phyloP scores from a whole-genome alignment of 2,113 vertebrate genomes.

The Neogobius melanostomus region DNA sequence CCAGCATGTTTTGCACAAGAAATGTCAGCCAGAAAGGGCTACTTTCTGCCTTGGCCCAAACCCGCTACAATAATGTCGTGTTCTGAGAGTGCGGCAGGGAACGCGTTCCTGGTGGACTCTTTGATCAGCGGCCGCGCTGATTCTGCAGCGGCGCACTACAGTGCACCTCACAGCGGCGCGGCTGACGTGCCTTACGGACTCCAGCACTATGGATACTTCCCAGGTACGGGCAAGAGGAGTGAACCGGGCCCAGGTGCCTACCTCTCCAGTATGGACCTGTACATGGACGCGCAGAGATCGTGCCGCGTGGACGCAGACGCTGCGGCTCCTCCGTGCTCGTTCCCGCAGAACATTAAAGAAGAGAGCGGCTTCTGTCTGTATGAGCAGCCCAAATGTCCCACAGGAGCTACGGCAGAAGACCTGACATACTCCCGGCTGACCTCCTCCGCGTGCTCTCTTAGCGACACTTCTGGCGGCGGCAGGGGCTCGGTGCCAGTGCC shows the following conservation, averaged over 20 bases:
- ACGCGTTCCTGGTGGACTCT: conserved; percentile 98
- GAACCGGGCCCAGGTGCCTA: conserved; percentile 86
- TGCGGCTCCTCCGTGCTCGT: conserved; percentile 86
- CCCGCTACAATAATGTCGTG: conserved; percentile 99
- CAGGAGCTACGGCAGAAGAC: conserved; percentile 84
- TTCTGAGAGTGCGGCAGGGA: conserved; percentile 95
- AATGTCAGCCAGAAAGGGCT: conserved; percentile 99
- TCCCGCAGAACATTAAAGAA: conserved; percentile 96
- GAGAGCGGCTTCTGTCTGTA: conserved; percentile 96
- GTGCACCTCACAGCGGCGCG: conserved; percentile 83
- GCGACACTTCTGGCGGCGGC: conserved; percentile 56
- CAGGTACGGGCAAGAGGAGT: conserved; percentile 87
- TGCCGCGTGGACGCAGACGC: conserved; percentile 91
- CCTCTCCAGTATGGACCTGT: conserved; percentile 92
- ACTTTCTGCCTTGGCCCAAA: conserved; percentile 98
- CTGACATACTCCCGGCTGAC: conserved; percentile 84
- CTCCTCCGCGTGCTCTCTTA: conserved; percentile 81
- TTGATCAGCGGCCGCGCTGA: conserved; percentile 94
- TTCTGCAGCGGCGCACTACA: conserved; percentile 84
- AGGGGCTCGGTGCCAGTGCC: conserved; percentile 89
- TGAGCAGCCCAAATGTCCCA: conserved; percentile 92
- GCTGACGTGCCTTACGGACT: conserved; percentile 93
- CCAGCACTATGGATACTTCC: conserved; percentile 96
- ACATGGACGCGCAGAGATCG: conserved; percentile 92
- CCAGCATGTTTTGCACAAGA: conserved; percentile 99